Conservation (phyloP, 2,797 vertebrate species). For the Brotula barbata region DNA sequence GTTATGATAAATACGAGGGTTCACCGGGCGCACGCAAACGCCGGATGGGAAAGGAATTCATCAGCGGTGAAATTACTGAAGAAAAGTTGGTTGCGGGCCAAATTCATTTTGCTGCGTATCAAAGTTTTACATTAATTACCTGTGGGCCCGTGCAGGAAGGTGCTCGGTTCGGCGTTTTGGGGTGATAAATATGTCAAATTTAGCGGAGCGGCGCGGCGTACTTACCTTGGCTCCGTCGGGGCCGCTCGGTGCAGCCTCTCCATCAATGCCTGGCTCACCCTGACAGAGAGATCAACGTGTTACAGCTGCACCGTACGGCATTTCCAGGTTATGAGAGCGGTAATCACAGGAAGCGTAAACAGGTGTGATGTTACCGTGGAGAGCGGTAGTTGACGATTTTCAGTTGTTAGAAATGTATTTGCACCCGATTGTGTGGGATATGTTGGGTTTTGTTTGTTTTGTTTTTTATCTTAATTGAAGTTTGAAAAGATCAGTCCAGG, state of each 20-base stretch:
- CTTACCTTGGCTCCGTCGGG: conserved; percentile 88
- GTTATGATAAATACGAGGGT: conserved; percentile 21
- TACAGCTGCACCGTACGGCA: conserved; percentile 1
- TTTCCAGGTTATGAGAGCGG: neutral
- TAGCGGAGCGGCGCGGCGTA: too few species aligned
- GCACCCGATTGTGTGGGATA: too few species aligned
- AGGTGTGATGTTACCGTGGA: too few species aligned
- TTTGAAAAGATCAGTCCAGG: neutral
- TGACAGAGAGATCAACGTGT: conserved; percentile 59
- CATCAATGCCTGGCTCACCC: conserved; percentile 89
- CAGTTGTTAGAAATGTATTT: neutral
- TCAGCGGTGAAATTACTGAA: neutral
- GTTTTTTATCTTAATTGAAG: neutral
- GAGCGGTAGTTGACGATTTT: neutral
- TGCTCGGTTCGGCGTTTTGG: neutral
- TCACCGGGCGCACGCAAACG: conserved; percentile 23
- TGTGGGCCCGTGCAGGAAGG: neutral
- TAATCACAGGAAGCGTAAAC: conserved; percentile 20
- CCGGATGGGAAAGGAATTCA: neutral
- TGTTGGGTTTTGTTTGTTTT: neutral
- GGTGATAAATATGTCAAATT: conserved; percentile 15
- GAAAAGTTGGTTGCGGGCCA: neutral
- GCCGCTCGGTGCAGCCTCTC: conserved; percentile 83
- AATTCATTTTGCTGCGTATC: neutral
- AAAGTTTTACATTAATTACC: conserved; percentile 8